A percentile compares a stretch with the other conserved stretches of the same genome.
These are phyloP conservation scores for Sylvietta virens DNA, from an alignment of 2,113 vertebrate genomes.

Conservation along the genomic window DNA sequence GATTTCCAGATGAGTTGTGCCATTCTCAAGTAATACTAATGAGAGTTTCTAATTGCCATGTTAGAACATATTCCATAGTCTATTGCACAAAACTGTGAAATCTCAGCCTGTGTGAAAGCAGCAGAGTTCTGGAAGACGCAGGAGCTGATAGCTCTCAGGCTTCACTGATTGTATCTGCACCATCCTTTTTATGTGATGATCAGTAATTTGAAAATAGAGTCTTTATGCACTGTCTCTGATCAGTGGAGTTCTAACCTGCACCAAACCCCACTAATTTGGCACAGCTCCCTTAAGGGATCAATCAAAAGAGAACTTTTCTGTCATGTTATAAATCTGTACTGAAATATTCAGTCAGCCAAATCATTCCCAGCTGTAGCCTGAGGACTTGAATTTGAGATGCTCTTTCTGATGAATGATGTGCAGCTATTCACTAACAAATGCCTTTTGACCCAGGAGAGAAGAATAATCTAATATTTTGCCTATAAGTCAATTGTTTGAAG, in stretches of 20 bases:
- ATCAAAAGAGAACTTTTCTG: background rate
- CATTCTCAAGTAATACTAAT: background rate
- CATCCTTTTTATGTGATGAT: background rate
- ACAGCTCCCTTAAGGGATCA: background rate
- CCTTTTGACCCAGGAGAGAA: constrained; percentile 1
- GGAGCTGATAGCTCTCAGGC: background rate
- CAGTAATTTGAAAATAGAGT: background rate
- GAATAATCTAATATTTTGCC: constrained; percentile 17
- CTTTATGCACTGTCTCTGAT: background rate
- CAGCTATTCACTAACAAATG: background rate
- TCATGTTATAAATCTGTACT: background rate
- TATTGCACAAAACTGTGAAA: background rate
- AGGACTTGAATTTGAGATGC: background rate
- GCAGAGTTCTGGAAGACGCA: background rate
- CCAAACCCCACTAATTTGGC: background rate
- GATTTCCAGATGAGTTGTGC: background rate
- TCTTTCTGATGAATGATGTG: background rate
- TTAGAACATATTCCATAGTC: background rate
- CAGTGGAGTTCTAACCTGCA: background rate
- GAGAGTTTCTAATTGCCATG: background rate
- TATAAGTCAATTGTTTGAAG: constrained; percentile 4
- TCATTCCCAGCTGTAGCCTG: constrained; percentile 15
- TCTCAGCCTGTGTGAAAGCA: background rate
- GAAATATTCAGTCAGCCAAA: constrained; percentile 23
- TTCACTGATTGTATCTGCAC: background rate